Conservation (phyloP, 2,888 invertebrate genomes). For the Kuschelorhynchus macadamiae region DNA sequence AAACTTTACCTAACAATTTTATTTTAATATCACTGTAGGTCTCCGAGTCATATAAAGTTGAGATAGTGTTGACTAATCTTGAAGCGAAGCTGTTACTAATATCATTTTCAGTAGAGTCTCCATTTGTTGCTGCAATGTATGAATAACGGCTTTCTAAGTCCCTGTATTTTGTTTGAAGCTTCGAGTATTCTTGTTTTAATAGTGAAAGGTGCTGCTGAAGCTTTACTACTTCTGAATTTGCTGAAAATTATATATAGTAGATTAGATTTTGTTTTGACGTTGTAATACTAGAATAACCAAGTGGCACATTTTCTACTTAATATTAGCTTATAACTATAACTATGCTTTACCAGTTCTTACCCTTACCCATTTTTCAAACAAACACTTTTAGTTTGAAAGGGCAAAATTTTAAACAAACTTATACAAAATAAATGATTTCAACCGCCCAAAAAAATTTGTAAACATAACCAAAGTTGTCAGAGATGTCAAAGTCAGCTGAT, state of each 20-base stretch:
- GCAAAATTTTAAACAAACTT: conserved; percentile 7
- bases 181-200: conserved; percentile 91
- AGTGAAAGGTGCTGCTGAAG: conserved; percentile 88
- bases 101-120: conserved; percentile 59
- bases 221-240: conserved; percentile 73
- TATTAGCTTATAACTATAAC: neutral
- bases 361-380: conserved; percentile 29
- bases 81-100: conserved; percentile 88
- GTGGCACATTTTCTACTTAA: neutral
- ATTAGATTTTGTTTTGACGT: neutral
- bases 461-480: conserved; percentile 22
- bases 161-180: conserved; percentile 84
- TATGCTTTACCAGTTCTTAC: neutral
- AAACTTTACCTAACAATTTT: conserved; percentile 71
- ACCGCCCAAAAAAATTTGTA: conserved; percentile 32
- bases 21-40: conserved; percentile 88
- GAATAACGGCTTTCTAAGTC: conserved; percentile 90
- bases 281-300: neutral
- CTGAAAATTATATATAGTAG: conserved; percentile 26
- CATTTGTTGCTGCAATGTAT: conserved; percentile 76
- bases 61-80: conserved; percentile 84
- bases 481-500: conserved; percentile 17
- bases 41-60: conserved; percentile 85
- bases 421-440: conserved; percentile 14
- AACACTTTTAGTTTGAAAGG: conserved; percentile 5